These are phyloP conservation scores for Echinops telfairi DNA, from an alignment of 2,113 vertebrate species.

Conservation along the genomic window DNA sequence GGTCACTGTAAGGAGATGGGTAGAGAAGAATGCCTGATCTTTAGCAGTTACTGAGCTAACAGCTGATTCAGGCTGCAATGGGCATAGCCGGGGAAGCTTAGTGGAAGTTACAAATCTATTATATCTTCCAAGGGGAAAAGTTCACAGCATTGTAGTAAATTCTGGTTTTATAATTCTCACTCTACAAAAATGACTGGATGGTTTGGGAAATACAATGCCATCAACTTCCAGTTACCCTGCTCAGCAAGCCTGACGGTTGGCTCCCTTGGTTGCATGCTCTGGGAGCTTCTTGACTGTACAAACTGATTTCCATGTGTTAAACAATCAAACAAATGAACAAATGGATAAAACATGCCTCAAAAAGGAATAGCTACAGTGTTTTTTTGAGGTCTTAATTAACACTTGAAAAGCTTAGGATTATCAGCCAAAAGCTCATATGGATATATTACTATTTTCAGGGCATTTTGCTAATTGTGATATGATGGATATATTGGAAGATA, in stretches of 20 bases:
- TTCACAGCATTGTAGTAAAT: constrained; percentile 47
- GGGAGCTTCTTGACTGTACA: neutral
- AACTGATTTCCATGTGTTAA: constrained; percentile 43
- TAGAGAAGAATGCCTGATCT: constrained; percentile 47
- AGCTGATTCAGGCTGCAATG: neutral
- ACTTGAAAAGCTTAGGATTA: neutral
- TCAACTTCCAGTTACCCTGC: neutral
- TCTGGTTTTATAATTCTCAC: neutral
- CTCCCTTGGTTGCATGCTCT: neutral
- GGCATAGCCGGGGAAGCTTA: neutral
- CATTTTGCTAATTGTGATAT: constrained; percentile 4
- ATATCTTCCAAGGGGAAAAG: neutral
- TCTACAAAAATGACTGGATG: constrained; percentile 1
- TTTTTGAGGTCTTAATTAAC: constrained; percentile 11
- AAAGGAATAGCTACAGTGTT: no score
- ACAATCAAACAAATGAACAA: neutral
- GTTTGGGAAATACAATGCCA: neutral
- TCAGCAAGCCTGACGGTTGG: neutral
- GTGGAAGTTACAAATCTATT: neutral
- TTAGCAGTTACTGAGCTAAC: constrained; percentile 58
- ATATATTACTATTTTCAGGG: neutral
- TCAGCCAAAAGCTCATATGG: constrained; percentile 17
- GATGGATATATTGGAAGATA: neutral
- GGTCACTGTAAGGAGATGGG: constrained; percentile 68
- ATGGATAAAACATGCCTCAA: neutral